phyloP scores from a whole-genome alignment of 1,140 invertebrate species.

The Tetramorium alpestre region DNA sequence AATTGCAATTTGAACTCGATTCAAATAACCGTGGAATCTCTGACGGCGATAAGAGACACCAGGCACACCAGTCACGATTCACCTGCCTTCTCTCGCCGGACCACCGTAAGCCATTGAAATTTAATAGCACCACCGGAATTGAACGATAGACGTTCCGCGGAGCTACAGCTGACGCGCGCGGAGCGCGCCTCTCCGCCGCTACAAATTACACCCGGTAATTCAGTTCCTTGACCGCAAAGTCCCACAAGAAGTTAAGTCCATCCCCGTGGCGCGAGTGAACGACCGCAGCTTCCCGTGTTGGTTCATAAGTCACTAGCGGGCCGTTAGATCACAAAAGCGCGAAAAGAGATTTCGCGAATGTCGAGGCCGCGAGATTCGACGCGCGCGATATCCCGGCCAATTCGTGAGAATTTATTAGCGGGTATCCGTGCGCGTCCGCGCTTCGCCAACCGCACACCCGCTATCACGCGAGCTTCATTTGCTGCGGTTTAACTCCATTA shows the following conservation, averaged over 20 bases:
- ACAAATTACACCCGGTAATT: conserved; percentile 60
- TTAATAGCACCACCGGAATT: conserved; percentile 57
- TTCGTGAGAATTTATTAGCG: conserved; percentile 12
- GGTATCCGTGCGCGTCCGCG: not conserved
- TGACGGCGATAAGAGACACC: conserved; percentile 22
- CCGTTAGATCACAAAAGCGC: conserved; percentile 41
- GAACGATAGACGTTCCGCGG: conserved; percentile 51
- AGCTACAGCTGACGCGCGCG: conserved; percentile 55
- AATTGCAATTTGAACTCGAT: conserved; percentile 57
- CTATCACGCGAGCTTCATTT: not conserved
- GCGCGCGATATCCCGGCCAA: not conserved
- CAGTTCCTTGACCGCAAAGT: conserved; percentile 62
- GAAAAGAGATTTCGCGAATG: conserved; percentile 40
- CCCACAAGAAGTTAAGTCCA: conserved; percentile 53
- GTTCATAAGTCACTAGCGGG: conserved; percentile 54
- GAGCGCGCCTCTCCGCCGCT: conserved; percentile 29
- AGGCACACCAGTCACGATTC: not conserved
- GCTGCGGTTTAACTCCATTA: not conserved
- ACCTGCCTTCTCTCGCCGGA: conserved; percentile 18
- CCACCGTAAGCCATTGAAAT: conserved; percentile 51
- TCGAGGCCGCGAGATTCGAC: conserved; percentile 10
- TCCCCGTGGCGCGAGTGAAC: conserved; percentile 40
- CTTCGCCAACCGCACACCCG: not conserved
- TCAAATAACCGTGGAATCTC: conserved; percentile 43
- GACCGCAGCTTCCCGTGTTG: conserved; percentile 55